Percentiles rank a stretch among this genome's conserved stretches.
These are phyloP conservation scores for cattle (Bos taurus) DNA, from an alignment of 2,113 vertebrate genomes.

Conservation along the genomic window DNA sequence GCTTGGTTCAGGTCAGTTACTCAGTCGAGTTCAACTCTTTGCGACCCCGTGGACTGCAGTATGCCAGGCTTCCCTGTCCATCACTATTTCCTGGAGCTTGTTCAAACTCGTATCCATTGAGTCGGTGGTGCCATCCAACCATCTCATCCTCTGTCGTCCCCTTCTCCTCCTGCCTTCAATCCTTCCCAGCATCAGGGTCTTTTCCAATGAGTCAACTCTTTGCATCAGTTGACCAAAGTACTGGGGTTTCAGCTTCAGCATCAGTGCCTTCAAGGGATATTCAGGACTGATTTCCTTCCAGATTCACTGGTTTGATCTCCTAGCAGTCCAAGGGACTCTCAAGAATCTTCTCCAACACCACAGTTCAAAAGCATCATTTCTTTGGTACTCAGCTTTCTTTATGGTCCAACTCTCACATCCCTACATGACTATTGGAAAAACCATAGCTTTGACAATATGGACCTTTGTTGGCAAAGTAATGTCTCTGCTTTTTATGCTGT, in stretches of 20 bases:
- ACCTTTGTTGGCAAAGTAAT: too few relatives aligned
- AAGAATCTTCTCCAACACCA: neutral
- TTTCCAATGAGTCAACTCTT: neutral
- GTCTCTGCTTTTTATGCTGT: too few relatives aligned
- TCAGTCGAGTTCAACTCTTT: rapidly evolving
- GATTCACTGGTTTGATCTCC: neutral
- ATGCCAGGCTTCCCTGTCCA: rapidly evolving
- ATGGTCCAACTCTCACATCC: too few relatives aligned
- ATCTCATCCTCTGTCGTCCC: neutral
- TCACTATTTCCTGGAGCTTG: neutral
- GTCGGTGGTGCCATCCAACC: neutral
- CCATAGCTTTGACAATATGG: too few relatives aligned
- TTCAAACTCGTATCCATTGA: neutral
- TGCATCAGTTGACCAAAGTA: neutral
- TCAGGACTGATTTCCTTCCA: neutral
- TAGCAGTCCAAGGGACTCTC: neutral
- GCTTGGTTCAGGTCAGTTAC: neutral
- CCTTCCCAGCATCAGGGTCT: neutral
- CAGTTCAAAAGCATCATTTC: neutral
- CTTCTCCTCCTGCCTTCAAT: too few relatives aligned
- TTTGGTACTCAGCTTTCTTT: neutral
- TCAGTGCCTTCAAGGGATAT: neutral
- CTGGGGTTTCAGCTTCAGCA: neutral
- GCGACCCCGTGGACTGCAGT: rapidly evolving
- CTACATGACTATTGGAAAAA: too few relatives aligned